phyloP scores from a whole-genome alignment of 2,888 invertebrate species.

The Cepaea hortensis region DNA sequence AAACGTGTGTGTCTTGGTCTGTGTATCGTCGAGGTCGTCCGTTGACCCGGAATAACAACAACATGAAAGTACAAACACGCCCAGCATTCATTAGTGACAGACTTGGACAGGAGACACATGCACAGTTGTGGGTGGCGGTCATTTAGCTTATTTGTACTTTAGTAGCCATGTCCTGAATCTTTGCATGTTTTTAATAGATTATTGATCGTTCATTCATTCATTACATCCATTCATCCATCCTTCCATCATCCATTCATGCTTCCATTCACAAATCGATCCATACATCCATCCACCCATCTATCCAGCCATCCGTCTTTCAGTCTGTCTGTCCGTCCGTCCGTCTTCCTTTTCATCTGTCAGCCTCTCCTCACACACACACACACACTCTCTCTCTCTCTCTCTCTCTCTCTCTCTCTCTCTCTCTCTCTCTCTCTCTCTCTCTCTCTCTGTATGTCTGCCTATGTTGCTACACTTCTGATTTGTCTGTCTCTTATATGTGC shows the following conservation, averaged over 20 bases:
- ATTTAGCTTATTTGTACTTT: too few relatives aligned
- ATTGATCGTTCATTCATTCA: not conserved
- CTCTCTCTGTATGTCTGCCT: not conserved
- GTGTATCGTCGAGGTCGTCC: too few relatives aligned
- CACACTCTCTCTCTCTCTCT: slow-evolving; percentile 17
- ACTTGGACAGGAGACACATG: too few relatives aligned
- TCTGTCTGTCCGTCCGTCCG: slow-evolving; percentile 20
- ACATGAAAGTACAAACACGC: too few relatives aligned
- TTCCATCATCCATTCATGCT: not conserved
- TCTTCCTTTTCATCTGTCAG: slow-evolving; percentile 13
- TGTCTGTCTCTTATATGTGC: not conserved
- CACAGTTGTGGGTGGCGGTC: too few relatives aligned
- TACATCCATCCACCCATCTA: too few relatives aligned
- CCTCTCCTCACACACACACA: not conserved
- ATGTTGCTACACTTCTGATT: not conserved
- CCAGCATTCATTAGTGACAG: too few relatives aligned
- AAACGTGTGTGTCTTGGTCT: too few relatives aligned
- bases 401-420: not conserved
- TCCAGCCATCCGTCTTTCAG: too few relatives aligned
- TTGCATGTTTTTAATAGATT: too few relatives aligned
- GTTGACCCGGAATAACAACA: too few relatives aligned
- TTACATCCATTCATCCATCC: not conserved
- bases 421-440: not conserved
- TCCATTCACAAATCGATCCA: not conserved
- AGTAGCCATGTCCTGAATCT: too few relatives aligned